phyloP scores from a whole-genome alignment of 2,797 vertebrate genomes.

The Siniperca obscura region DNA sequence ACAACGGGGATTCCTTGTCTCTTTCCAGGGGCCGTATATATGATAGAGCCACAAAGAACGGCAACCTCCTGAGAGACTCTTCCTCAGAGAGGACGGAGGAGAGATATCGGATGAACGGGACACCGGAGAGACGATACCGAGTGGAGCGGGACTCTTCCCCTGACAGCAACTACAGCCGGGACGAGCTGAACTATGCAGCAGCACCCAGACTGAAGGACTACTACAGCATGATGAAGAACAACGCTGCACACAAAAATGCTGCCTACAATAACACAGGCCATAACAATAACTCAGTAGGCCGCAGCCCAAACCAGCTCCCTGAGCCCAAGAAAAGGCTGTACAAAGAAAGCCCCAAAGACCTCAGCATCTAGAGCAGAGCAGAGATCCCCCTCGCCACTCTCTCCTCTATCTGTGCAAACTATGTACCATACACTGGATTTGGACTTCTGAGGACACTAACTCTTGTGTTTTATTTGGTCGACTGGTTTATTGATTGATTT shows the following conservation, averaged over 20 bases:
- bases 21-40: constrained; percentile 82
- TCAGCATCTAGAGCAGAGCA: constrained; percentile 91
- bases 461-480: constrained; percentile 75
- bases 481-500: constrained; percentile 64
- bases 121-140: constrained; percentile 78
- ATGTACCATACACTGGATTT: constrained; percentile 83
- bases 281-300: constrained; percentile 74
- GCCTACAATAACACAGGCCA: constrained; percentile 81
- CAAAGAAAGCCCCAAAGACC: constrained; percentile 97
- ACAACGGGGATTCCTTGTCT: constrained; percentile 68
- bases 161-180: constrained; percentile 85
- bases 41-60: constrained; percentile 86
- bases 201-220: constrained; percentile 88
- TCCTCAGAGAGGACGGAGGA: constrained; percentile 87
- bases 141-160: constrained; percentile 83
- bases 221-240: constrained; percentile 86
- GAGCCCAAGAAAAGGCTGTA: constrained; percentile 93
- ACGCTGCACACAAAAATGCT: constrained; percentile 80
- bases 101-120: constrained; percentile 73
- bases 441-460: constrained; percentile 78
- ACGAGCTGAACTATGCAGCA: constrained; percentile 82
- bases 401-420: constrained; percentile 73
- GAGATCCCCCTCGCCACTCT: constrained; percentile 69
- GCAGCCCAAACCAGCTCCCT: constrained; percentile 82
- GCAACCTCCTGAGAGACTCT: constrained; percentile 85